Percentiles rank a stretch among this genome's conserved stretches.
Evolutionary conservation across 2,797 vertebrate species (phyloP).

Genomic region (Mycteria americana): DNA sequence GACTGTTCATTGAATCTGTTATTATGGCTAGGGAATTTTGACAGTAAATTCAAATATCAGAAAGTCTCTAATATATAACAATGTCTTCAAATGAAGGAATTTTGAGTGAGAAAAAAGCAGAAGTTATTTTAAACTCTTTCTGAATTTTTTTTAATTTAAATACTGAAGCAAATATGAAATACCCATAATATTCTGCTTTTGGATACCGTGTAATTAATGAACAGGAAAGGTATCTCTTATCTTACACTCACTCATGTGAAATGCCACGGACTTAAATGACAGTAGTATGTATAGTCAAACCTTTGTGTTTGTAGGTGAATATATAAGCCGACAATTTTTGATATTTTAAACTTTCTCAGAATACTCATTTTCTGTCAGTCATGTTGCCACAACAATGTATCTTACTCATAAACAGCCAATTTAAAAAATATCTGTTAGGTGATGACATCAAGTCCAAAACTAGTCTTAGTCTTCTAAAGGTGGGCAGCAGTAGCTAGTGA

Average conservation of each 20-base stretch:
- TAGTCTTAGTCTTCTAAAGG: neutral
- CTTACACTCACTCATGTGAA: neutral
- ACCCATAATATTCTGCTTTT: neutral
- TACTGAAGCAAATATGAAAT: neutral
- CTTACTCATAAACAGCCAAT: neutral
- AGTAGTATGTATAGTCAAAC: neutral
- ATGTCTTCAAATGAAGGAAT: neutral
- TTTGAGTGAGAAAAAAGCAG: neutral
- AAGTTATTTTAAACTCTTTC: neutral
- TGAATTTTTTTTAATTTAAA: neutral
- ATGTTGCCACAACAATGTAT: neutral
- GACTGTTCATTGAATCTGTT: neutral
- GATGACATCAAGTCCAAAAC: neutral
- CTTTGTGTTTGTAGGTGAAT: neutral
- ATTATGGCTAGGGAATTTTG: neutral
- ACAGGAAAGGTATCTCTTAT: neutral
- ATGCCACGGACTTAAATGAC: neutral
- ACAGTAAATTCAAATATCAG: neutral
- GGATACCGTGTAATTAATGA: neutral
- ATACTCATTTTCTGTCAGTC: neutral
- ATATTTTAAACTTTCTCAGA: neutral
- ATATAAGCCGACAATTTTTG: neutral
- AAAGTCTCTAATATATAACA: neutral
- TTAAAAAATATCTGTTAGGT: neutral
- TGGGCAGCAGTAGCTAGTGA: neutral